These are phyloP conservation scores for Xestia sexstrigata DNA, from an alignment of 2,888 invertebrate species.

Conservation along the genomic window DNA sequence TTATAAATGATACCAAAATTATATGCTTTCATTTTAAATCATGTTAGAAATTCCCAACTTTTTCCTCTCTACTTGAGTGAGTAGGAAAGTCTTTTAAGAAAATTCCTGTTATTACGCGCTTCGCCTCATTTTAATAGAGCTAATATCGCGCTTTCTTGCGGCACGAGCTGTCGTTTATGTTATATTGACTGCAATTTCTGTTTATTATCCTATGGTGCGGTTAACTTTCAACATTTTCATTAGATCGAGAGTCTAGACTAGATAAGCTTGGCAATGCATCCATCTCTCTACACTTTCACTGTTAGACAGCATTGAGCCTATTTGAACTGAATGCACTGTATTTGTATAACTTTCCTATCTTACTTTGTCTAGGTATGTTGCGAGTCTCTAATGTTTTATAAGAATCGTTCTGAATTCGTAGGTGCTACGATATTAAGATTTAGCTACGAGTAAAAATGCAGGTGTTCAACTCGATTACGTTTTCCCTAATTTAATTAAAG, in stretches of 20 bases:
- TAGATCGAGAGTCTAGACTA: conserved; percentile 56
- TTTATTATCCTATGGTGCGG: conserved; percentile 67
- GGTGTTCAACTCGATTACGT: conserved; percentile 11
- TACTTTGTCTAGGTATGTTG: conserved; percentile 31
- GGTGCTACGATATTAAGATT: conserved; percentile 13
- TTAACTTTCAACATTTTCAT: conserved; percentile 72
- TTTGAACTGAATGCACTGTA: conserved; percentile 41
- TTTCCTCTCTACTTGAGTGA: conserved; percentile 33
- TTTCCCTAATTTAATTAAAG: conserved; percentile 31
- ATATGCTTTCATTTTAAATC: conserved; percentile 30
- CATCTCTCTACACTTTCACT: conserved; percentile 64
- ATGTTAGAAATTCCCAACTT: conserved; percentile 20
- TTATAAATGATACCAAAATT: conserved; percentile 48
- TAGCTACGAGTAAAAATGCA: conserved; percentile 4
- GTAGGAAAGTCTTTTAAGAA: conserved; percentile 46
- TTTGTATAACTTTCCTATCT: conserved; percentile 55
- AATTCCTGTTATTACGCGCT: conserved; percentile 51
- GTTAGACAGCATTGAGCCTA: conserved; percentile 47
- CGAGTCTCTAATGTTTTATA: conserved; percentile 19
- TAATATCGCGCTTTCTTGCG: conserved; percentile 60
- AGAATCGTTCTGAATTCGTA: conserved; percentile 2
- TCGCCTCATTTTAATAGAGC: conserved; percentile 47
- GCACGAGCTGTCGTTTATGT: conserved; percentile 59
- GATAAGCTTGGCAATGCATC: conserved; percentile 51
- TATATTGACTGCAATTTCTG: conserved; percentile 62